Evolutionary conservation across 2,888 invertebrate genomes (phyloP).

Genomic region (Chrysolina americana): DNA sequence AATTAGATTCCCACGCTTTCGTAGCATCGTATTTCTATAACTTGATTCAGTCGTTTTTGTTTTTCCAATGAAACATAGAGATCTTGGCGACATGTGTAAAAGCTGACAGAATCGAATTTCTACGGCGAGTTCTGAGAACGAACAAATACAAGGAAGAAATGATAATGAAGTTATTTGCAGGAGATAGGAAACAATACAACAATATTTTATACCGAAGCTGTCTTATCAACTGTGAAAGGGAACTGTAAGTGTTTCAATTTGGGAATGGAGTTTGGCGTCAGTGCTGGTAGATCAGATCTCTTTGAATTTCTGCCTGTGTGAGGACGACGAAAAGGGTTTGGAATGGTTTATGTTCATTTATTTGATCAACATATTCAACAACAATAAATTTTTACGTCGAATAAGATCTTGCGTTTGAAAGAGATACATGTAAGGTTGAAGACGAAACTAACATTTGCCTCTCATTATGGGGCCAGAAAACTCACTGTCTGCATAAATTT

Average conservation of each 20-base stretch:
- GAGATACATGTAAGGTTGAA: too few relatives aligned
- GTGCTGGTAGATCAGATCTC: too few relatives aligned
- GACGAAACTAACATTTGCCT: too few relatives aligned
- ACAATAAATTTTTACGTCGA: too few relatives aligned
- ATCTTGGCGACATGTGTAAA: constrained; percentile 2
- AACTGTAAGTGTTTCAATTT: background rate
- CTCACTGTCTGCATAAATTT: too few relatives aligned
- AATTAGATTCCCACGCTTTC: background rate
- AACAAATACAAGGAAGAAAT: constrained; percentile 2
- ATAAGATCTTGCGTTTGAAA: too few relatives aligned
- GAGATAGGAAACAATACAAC: constrained; percentile 5
- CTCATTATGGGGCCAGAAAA: too few relatives aligned
- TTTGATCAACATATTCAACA: too few relatives aligned
- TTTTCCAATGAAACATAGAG: constrained; percentile 4
- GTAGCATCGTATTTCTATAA: background rate
- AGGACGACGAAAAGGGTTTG: too few relatives aligned
- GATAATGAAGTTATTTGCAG: constrained; percentile 3
- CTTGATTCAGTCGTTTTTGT: background rate
- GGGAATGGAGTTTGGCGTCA: background rate
- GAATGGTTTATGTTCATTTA: background rate
- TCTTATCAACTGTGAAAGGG: background rate
- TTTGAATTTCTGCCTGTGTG: too few relatives aligned
- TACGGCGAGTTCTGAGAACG: background rate
- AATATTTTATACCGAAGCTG: background rate
- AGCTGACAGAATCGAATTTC: background rate